Base-by-base conservation (phyloP, 2,113 vertebrate species). In the Hippocampus zosterae region DNA sequence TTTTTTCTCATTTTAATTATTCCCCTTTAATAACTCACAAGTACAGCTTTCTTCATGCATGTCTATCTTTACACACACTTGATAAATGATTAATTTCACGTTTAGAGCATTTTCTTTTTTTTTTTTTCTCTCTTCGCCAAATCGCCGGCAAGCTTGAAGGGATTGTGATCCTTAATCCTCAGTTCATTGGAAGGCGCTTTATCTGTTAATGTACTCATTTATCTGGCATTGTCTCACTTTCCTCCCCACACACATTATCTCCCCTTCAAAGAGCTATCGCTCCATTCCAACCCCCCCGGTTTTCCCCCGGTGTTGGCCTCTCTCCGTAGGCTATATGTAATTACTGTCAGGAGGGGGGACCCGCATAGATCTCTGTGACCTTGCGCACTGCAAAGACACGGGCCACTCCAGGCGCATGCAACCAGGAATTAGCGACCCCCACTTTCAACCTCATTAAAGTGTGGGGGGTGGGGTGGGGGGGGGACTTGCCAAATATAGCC, bases 251-350 rank as follows among this genome's bases (percentile, higher is more conserved):
- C 63, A 27, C 55, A 67, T 71, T 69, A 62, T 77, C 63, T 69
- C 67, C 44, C 46, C 72, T 69, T 65, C 42, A 65, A 65, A 65
- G 63, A 23, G 23, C 63, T 65, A 65, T 48, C 42, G 3, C 42
- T n/a, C 61, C 61, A 44, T 42, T 64, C 37, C 63, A 27, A 21
- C 61, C 23, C 42, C 42, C 7, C 41, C 23, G 19, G 72, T 65
- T 67, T 68, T 73, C 78, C 74, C 68, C 64, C 71, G 61, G 56
- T 72, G 73, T 69, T 69, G 67, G 73, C 33, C 59, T 77, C 74
- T 83, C 85, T 89, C 87, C 57, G 71, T 83, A 84, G 88, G 84
- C 88, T 66, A 76, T 81, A 77, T 88, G 87, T 90, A 89, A 91
- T 89, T 88, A 89, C 85, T 90, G 88, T 88, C 85, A 72, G 70